Evolutionary conservation across 1,140 invertebrate genomes (phyloP), one percentile per base, ranked within the genome.

Genomic region (Drosophila funebris): DNA sequence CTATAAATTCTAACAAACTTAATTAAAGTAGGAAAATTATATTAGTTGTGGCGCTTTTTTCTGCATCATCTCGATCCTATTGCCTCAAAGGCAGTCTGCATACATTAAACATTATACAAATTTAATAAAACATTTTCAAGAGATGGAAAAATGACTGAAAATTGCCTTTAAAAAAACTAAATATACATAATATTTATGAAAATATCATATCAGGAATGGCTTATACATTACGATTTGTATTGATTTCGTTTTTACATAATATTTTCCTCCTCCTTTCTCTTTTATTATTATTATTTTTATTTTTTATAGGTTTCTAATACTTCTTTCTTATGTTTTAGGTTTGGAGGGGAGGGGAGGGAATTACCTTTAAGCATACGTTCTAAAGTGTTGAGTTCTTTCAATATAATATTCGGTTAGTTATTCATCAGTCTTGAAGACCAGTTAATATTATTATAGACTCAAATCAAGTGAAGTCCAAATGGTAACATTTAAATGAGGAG

Each of bases 1-100:
- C 83, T 82, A 83, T 78, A 83, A 88, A 78, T 78, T 83, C 78
- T 78, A 87, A 87, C 75, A 83, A 87, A 87, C 83, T 83, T 87
- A 82, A 68, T 70, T 76, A 62, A 88, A 78, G 39, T 88, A 88
- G 78, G 78, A 88, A 88, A 87, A 62, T 68, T 88, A 78, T 67
- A 63, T 68, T 87, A 87, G 78, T 87, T 87, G 83, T 87, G 83
- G 83, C 83, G 83, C 57, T 83, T 64, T 83, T 64, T 67, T 53
- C 41, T 22, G 22, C 13, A 29, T 53, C 36, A 29, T 4, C n/a
- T 31, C 11, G n/a, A 24, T 41, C 18, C 22, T 44, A 24, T 57
- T 73, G 83, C 83, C 78, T 87, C 69, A 87, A 52, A 88, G 83
- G 72, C 83, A 68, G 60, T 68, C 29, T n/a, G 37, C 68, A 72